Evolutionary conservation across 2,888 invertebrate genomes (phyloP).

Genomic region (Tetanocera ferruginea): DNA sequence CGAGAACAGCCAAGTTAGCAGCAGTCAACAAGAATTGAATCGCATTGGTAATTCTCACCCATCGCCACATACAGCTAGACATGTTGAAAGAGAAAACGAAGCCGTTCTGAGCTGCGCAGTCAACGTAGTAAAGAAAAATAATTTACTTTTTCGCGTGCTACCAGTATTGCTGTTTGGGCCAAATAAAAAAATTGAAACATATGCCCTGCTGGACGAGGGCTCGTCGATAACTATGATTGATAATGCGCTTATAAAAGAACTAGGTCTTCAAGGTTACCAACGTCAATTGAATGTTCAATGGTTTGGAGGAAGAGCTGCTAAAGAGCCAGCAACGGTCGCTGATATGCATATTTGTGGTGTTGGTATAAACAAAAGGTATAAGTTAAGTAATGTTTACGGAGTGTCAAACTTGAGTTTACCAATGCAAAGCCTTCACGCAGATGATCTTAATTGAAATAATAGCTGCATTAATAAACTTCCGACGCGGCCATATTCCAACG

Average conservation of each 20-base stretch:
- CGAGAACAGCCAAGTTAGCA: background rate
- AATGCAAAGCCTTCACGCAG: slow-evolving; percentile 35
- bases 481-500: background rate
- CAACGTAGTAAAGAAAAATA: background rate
- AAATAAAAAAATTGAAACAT: slow-evolving; percentile 33
- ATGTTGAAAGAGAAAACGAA: background rate
- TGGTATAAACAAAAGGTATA: slow-evolving; percentile 1
- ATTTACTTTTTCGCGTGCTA: slow-evolving; percentile 21
- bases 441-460: slow-evolving; percentile 5
- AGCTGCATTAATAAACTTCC: slow-evolving; percentile 1
- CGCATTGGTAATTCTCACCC: background rate
- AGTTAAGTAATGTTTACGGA: slow-evolving; percentile 32
- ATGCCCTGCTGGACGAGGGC: slow-evolving; percentile 28
- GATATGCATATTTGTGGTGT: slow-evolving; percentile 34
- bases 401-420: slow-evolving; percentile 41
- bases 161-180: slow-evolving; percentile 12
- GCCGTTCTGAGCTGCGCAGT: slow-evolving; percentile 1
- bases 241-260: slow-evolving; percentile 29
- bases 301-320: background rate
- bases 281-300: slow-evolving; percentile 9
- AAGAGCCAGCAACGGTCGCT: background rate
- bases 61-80: background rate
- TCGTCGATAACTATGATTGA: slow-evolving; percentile 16
- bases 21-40: background rate
- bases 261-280: slow-evolving; percentile 33